Base-by-base conservation (phyloP, 1,140 invertebrate genomes). In the Metaphire vulgaris region DNA sequence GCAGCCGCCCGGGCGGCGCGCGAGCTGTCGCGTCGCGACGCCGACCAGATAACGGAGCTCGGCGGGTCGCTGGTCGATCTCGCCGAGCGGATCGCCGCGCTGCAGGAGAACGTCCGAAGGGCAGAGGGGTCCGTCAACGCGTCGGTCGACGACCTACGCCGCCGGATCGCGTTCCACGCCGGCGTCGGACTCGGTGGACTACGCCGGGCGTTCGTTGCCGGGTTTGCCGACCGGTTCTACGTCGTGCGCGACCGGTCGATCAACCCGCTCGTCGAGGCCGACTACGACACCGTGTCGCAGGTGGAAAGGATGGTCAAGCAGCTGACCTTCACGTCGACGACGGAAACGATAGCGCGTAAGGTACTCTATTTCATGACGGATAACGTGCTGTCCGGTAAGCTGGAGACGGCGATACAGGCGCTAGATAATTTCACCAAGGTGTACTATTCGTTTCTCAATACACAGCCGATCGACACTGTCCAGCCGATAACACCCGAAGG, bases 291-390 rank as follows among this genome's bases (percentile, higher is more conserved):
- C 28, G 41, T 68, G 1, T 66, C 75, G 21, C 67, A 41, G 26
- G 33, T 67, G 28, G 75, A 76, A 16, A 70, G 74, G 30, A 69
- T 65, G 0, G 33, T 74, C 30, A 68, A 74, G 29, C 74, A 74
- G 65, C 65, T 77, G n/a, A 65, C 41, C 32, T 74, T 69, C 21
- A 68, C 64, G 2, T 56, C 76, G 34, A 33, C 72, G 32, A 66
- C 66, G 21, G 76, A 77, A 26, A 64, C 76, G 15, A 28, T 69
- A n/a, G 68, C 64, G n/a, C 33, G 76, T 2, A 77, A 33, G 68
- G 72, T 77, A 12, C 30, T 77, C 33, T 77, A 74, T 72, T 72
- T 65, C 72, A 68, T 69, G 34, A 69, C 76, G 34, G 72, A 77
- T 33, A 74, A 29, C 66, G 33, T 68, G 66, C 65, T 77, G 2